phyloP scores from a whole-genome alignment of 2,888 invertebrate genomes.

The Drosophila neoperkinsi region DNA sequence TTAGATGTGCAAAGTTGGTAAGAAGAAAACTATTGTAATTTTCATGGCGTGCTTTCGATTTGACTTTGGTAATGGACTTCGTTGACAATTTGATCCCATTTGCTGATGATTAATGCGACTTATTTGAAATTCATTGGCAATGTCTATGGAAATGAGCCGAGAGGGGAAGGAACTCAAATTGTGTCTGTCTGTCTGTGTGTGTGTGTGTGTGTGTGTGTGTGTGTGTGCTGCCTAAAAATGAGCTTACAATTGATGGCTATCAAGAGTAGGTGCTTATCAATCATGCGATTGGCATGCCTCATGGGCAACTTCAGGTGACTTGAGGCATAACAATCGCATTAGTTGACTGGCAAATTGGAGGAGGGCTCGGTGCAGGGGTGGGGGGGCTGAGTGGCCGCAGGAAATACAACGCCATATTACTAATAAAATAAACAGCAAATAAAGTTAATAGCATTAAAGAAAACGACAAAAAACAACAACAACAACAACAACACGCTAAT shows the following conservation, averaged over 20 bases:
- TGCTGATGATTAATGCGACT: constrained; percentile 48
- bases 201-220: constrained; percentile 29
- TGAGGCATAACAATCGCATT: constrained; percentile 79
- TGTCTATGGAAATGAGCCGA: constrained; percentile 37
- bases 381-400: constrained; percentile 47
- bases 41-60: constrained; percentile 8
- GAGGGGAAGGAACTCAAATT: constrained; percentile 13
- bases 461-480: constrained; percentile 14
- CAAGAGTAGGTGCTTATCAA: constrained; percentile 61
- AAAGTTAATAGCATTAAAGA: constrained; percentile 79
- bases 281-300: constrained; percentile 61
- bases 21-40: constrained; percentile 7
- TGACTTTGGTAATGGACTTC: constrained; percentile 41
- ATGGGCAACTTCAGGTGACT: constrained; percentile 51
- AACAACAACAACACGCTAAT: constrained; percentile 65
- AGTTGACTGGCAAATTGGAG: constrained; percentile 30
- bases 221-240: constrained; percentile 42
- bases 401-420: constrained; percentile 75
- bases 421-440: constrained; percentile 81
- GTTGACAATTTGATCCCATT: constrained; percentile 29
- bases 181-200: neutral
- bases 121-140: constrained; percentile 56
- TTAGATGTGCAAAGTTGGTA: neutral
- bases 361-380: neutral
- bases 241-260: constrained; percentile 36